Percentiles rank a stretch among this genome's conserved stretches.
These are phyloP conservation scores for Zenarchopterus dispar DNA, from an alignment of 2,797 vertebrate genomes.

Conservation along the genomic window DNA sequence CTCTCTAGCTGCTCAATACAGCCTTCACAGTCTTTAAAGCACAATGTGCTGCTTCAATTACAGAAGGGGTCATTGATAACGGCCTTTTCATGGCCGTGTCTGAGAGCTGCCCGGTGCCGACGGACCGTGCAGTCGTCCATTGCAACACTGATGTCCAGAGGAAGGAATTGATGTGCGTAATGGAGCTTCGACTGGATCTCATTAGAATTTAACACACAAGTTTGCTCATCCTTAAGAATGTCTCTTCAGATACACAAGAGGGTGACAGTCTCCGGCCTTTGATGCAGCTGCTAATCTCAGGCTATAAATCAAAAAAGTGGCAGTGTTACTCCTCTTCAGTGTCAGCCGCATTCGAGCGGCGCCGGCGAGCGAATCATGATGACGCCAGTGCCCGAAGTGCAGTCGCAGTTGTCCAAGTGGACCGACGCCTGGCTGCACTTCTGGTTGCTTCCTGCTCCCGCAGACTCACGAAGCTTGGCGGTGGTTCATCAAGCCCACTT, in stretches of 20 bases:
- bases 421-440: conserved; percentile 62
- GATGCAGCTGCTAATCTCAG: conserved; percentile 65
- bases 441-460: conserved; percentile 54
- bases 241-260: conserved; percentile 41
- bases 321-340: conserved; percentile 51
- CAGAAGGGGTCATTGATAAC: conserved; percentile 70
- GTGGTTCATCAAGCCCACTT: conserved; percentile 69
- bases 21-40: conserved; percentile 49
- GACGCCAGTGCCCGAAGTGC: conserved; percentile 64
- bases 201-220: conserved; percentile 3
- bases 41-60: conserved; percentile 54
- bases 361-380: conserved; percentile 48
- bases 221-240: conserved; percentile 21
- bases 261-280: conserved; percentile 55
- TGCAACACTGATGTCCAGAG: conserved; percentile 23
- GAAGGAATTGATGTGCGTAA: conserved; percentile 20
- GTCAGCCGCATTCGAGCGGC: conserved; percentile 49
- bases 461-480: conserved; percentile 59
- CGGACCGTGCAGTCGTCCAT: conserved; percentile 36
- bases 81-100: conserved; percentile 49
- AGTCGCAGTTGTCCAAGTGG: conserved; percentile 63
- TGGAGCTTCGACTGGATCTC: neutral
- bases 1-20: conserved; percentile 51
- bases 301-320: conserved; percentile 64
- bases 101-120: conserved; percentile 31